Conservation (phyloP, 2,888 invertebrate species). For the Eupithecia tripunctaria region DNA sequence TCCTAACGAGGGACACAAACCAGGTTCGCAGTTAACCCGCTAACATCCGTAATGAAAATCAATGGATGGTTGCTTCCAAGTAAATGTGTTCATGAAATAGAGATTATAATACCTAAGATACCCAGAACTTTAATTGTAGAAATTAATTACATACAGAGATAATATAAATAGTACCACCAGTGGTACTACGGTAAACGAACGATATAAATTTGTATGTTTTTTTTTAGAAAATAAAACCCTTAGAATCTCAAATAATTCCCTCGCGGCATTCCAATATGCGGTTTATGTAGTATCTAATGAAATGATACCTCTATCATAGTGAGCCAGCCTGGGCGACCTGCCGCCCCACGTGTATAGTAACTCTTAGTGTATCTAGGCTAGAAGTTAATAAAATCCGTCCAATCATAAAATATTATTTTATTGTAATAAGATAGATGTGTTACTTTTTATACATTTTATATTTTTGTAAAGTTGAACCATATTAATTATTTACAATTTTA, state of each 20-base stretch:
- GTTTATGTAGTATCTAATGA: neutral
- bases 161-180: too few species aligned
- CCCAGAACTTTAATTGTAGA: neutral
- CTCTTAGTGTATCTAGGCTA: slow-evolving; percentile 50
- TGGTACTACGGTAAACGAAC: too few species aligned
- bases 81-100: neutral
- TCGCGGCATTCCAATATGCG: neutral
- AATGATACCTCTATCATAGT: slow-evolving; percentile 4
- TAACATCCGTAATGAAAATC: too few species aligned
- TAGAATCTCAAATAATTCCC: neutral
- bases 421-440: slow-evolving; percentile 46
- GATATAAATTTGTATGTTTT: too few species aligned
- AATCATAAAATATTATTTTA: slow-evolving; percentile 54
- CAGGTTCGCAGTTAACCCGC: too few species aligned
- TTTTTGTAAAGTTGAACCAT: slow-evolving; percentile 52
- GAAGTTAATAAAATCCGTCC: slow-evolving; percentile 62
- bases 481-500: slow-evolving; percentile 47
- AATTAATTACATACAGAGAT: too few species aligned
- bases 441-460: slow-evolving; percentile 49
- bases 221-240: neutral
- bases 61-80: neutral
- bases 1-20: too few species aligned
- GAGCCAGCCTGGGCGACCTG: slow-evolving; percentile 50
- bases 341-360: slow-evolving; percentile 78
- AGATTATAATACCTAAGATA: neutral